Percentiles rank a stretch among this genome's conserved stretches.
Conservation (phyloP, 2,797 vertebrate species). For the Manis crassicaudata region DNA sequence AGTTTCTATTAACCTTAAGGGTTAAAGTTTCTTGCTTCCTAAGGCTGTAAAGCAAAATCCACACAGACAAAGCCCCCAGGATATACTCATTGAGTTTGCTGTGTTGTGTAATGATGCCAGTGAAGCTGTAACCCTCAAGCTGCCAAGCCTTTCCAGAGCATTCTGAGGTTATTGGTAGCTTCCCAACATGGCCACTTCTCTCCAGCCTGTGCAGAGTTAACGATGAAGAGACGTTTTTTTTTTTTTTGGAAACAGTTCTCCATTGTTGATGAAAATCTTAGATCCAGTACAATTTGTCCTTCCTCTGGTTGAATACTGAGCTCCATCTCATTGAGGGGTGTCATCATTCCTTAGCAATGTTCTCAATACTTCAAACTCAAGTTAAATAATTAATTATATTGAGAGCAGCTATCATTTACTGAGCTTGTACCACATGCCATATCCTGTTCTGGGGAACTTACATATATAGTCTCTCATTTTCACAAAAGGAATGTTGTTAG, state of each 20-base stretch:
- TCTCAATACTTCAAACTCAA: background rate
- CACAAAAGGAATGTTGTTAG: background rate
- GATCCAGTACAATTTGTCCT: background rate
- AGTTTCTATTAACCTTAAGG: background rate
- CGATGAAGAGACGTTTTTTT: background rate
- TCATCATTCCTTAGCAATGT: background rate
- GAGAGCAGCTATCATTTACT: background rate
- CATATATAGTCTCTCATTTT: background rate
- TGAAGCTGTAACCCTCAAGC: background rate
- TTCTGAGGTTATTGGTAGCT: background rate
- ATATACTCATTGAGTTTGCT: background rate
- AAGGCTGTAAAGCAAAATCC: background rate
- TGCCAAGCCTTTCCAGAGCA: background rate
- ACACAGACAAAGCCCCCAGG: background rate
- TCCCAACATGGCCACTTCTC: background rate
- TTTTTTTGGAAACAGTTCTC: background rate
- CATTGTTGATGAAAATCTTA: slow-evolving; percentile 1
- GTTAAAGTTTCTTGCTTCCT: background rate
- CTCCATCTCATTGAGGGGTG: background rate
- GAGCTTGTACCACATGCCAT: background rate
- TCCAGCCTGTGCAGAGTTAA: background rate
- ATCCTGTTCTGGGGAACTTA: background rate
- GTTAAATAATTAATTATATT: background rate
- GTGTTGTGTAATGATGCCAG: background rate
- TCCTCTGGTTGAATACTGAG: background rate